These are phyloP conservation scores for Graptemys geographica DNA, from an alignment of 2,797 vertebrate species.

Conservation along the genomic window DNA sequence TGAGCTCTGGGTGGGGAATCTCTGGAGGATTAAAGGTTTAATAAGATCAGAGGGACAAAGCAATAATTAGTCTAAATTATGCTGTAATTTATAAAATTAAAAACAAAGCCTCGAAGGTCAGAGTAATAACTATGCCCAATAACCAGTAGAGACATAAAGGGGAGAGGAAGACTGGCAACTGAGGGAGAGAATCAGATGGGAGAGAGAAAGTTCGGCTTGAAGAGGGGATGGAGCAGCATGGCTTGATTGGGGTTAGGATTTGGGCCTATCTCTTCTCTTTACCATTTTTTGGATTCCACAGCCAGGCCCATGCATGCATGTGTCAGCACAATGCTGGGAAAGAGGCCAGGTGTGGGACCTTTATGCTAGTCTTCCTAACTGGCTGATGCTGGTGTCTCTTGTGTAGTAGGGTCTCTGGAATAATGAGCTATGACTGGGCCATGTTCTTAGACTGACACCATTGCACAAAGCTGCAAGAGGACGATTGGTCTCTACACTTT, in stretches of 20 bases:
- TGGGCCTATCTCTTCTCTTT: neutral
- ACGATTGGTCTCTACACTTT: neutral
- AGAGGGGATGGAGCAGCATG: neutral
- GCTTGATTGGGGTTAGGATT: neutral
- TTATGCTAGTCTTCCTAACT: neutral
- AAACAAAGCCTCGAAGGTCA: conserved; percentile 72
- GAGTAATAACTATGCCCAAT: conserved; percentile 37
- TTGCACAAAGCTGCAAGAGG: neutral
- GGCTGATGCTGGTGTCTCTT: neutral
- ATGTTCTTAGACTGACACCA: neutral
- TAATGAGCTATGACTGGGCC: neutral
- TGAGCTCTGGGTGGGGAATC: conserved; percentile 75
- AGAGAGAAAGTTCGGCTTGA: accelerated
- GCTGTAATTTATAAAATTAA: conserved; percentile 79
- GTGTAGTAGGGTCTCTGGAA: neutral
- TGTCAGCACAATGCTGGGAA: neutral
- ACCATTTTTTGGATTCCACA: neutral
- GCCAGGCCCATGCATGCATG: neutral
- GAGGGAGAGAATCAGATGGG: neutral
- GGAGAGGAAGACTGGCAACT: conserved; percentile 6
- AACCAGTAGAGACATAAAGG: conserved; percentile 27
- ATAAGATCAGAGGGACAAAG: conserved; percentile 78
- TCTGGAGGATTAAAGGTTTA: conserved; percentile 75
- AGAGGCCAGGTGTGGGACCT: neutral
- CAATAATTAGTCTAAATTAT: conserved; percentile 77